Evolutionary conservation across 2,797 vertebrate species (phyloP).

Genomic region (Hoplostethus atlanticus): DNA sequence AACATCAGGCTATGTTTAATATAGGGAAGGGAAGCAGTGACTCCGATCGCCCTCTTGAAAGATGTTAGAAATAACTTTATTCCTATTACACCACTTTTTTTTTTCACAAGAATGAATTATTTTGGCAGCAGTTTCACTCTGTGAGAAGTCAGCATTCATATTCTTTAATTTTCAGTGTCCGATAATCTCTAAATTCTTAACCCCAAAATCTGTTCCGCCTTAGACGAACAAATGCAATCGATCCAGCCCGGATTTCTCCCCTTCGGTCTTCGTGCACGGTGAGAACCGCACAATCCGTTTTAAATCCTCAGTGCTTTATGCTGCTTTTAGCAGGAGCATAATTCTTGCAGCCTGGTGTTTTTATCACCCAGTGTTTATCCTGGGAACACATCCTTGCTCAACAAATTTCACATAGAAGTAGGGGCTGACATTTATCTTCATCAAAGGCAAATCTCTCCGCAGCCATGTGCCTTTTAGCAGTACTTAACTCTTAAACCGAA

Average conservation of each 20-base stretch:
- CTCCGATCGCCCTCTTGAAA: no score
- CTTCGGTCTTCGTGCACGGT: constrained; percentile 14
- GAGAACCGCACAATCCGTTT: constrained; percentile 44
- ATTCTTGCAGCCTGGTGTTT: constrained; percentile 67
- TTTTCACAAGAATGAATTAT: neutral
- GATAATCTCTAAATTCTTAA: neutral
- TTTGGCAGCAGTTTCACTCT: neutral
- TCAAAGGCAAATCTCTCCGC: constrained; percentile 42
- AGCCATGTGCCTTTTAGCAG: constrained; percentile 34
- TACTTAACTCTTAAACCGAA: constrained; percentile 4
- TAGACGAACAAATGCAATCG: constrained; percentile 25
- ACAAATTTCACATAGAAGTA: constrained; percentile 65
- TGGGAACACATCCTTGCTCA: constrained; percentile 62
- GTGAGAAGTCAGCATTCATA: neutral
- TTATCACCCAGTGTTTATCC: constrained; percentile 77
- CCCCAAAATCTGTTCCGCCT: neutral
- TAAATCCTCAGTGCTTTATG: constrained; percentile 66
- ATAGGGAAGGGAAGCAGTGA: no score
- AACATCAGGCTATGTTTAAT: no score
- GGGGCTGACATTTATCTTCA: constrained; percentile 66
- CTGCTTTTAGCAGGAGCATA: constrained; percentile 78
- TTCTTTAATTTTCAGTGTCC: no score
- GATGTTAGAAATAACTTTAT: no score
- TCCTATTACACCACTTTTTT: no score
- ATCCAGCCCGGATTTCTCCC: constrained; percentile 44